phyloP scores from a whole-genome alignment of 2,888 invertebrate genomes.

The Heliconius aoede region DNA sequence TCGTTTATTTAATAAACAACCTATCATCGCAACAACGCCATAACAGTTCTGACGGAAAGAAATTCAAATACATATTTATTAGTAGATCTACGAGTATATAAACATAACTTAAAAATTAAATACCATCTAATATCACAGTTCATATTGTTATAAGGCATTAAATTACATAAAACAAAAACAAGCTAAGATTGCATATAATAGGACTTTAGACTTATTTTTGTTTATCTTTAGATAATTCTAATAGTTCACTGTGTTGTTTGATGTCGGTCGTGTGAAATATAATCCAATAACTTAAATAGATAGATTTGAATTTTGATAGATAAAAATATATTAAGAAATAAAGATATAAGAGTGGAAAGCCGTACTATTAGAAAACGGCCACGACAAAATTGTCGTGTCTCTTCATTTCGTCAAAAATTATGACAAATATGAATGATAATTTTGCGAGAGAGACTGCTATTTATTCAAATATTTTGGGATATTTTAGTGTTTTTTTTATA shows the following conservation, averaged over 20 bases:
- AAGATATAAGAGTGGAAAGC: not conserved
- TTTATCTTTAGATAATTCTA: not conserved
- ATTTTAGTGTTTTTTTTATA: not conserved
- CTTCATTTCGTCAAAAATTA: not conserved
- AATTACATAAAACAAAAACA: slow-evolving; percentile 41
- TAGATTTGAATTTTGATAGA: not conserved
- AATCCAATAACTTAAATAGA: not conserved
- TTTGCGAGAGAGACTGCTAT: not conserved
- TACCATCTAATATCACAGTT: slow-evolving; percentile 77
- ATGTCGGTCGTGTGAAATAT: not conserved
- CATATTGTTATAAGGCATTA: slow-evolving; percentile 44
- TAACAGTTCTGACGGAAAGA: slow-evolving; percentile 69
- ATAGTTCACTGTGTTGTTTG: not conserved
- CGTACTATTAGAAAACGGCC: not conserved
- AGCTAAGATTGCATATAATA: slow-evolving; percentile 31
- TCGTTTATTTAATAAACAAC: slow-evolving; percentile 81
- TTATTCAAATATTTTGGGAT: not conserved
- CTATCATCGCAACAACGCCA: slow-evolving; percentile 67
- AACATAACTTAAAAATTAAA: slow-evolving; percentile 53
- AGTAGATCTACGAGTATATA: slow-evolving; percentile 56
- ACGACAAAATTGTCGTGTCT: not conserved
- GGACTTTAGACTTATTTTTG: slow-evolving; percentile 8
- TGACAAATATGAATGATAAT: not conserved
- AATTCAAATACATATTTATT: slow-evolving; percentile 64
- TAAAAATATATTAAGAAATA: not conserved